Base-by-base conservation (phyloP, 2,888 invertebrate genomes). In the Tanaodytes sp. region DNA sequence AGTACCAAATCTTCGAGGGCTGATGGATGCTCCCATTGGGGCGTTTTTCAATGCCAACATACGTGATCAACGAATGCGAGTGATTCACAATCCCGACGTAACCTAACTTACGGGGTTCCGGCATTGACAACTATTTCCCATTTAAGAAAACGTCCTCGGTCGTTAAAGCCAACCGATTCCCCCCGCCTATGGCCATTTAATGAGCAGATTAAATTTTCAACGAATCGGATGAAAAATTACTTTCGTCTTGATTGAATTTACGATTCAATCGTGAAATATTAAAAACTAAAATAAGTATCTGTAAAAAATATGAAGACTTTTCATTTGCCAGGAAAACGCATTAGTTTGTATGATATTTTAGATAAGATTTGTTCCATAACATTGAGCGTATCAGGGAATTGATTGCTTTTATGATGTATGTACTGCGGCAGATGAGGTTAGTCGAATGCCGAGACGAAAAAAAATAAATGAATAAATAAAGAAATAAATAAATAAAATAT, bases 401-500 rank as follows among this genome's bases (percentile, higher is more conserved):
- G 23, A 23, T 15, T 15, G 9, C 15, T 15, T 27, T 51, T 16
- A 8, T 4, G 2, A 37, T 42, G 36, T 27, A 33, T 48, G 31
- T 49, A 49, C 18, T 4, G 33, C 14, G 49, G 27, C 18, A 27
- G 33, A 8, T 27, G 54, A 63, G 61, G 52, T 52, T 52, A 52
- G 52, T 36, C 15, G 23, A 33, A 51, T 18, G 39, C 2, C 1
- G 23, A 23, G 27, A 27, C 9, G 27, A 18, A 39, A 49, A 61
- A 45, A 64, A 30, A 51, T 36, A 14, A 19, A 31, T 45, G 27
- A 64, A 58, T 52, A 65, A 45, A 58, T 31, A 23, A 20, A 8
- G 58, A 65, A 42, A 65, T 45, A 65, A 65, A 65, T 37, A 55
- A 37, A 57, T 20, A 27, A 55, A 48, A 16, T 52, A 39, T 54